phyloP scores from a whole-genome alignment of 2,888 invertebrate genomes.

The Drosophila falleni region DNA sequence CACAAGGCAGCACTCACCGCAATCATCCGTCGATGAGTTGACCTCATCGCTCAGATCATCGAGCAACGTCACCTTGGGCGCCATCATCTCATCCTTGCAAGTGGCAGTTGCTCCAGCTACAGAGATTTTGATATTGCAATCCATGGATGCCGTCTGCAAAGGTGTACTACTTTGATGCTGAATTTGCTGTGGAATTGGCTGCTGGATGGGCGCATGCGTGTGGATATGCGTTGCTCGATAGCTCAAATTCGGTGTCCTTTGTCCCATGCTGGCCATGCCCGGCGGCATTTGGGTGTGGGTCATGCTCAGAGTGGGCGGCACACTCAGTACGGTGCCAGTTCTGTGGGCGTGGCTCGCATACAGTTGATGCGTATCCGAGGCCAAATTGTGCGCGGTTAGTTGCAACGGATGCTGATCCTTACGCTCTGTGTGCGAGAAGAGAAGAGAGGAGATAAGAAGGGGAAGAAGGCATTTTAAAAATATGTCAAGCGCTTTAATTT shows the following conservation, averaged over 20 bases:
- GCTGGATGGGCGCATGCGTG: slow-evolving; percentile 53
- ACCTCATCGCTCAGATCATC: slow-evolving; percentile 73
- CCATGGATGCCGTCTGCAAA: slow-evolving; percentile 22
- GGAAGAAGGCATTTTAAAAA: background rate
- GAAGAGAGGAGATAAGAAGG: background rate
- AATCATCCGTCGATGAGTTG: slow-evolving; percentile 72
- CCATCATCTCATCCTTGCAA: slow-evolving; percentile 50
- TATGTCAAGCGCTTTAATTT: slow-evolving; percentile 31
- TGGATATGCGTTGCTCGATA: slow-evolving; percentile 55
- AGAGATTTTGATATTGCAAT: slow-evolving; percentile 67
- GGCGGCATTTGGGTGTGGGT: slow-evolving; percentile 81
- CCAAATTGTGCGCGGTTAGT: slow-evolving; percentile 78
- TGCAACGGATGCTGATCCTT: slow-evolving; percentile 81
- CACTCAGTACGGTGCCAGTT: slow-evolving; percentile 65
- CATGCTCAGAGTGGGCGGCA: slow-evolving; percentile 79
- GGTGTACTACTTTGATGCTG: slow-evolving; percentile 24
- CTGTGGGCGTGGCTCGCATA: slow-evolving; percentile 60
- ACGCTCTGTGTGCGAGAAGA: slow-evolving; percentile 68
- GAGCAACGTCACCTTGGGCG: slow-evolving; percentile 78
- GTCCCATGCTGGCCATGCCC: slow-evolving; percentile 74
- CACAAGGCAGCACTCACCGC: slow-evolving; percentile 70
- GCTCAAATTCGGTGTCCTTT: slow-evolving; percentile 70
- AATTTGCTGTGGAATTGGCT: slow-evolving; percentile 62
- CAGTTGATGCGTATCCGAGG: slow-evolving; percentile 73
- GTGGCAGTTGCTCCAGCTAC: slow-evolving; percentile 34